Evolutionary conservation across 1,140 invertebrate species (phyloP).

Genomic region (Temnothorax curvispinosus): DNA sequence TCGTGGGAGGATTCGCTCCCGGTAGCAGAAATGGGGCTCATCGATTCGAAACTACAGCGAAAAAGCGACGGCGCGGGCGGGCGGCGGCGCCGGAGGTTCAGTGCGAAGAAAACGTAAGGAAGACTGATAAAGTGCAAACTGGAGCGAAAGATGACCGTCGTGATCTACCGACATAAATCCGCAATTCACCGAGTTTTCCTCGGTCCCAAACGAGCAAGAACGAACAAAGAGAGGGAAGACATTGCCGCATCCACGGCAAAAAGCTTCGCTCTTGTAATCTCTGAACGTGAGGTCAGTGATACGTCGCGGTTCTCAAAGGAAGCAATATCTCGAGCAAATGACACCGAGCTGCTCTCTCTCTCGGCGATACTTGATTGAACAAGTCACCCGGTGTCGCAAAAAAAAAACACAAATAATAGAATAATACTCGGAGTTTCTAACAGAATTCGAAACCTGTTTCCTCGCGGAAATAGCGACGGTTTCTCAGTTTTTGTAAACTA

Average conservation of each 20-base stretch:
- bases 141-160: conserved; percentile 48
- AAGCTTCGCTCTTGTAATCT: conserved; percentile 39
- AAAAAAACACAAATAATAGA: conserved; percentile 6
- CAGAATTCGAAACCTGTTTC: not conserved
- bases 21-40: conserved; percentile 22
- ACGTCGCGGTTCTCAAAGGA: not conserved
- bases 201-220: conserved; percentile 20
- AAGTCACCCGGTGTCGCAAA: not conserved
- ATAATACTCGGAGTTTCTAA: not conserved
- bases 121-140: conserved; percentile 51
- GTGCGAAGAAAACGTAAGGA: not conserved
- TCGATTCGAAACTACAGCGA: conserved; percentile 37
- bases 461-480: not conserved
- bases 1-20: conserved; percentile 28
- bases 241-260: conserved; percentile 2
- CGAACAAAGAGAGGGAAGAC: not conserved
- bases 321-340: conserved; percentile 31
- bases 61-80: conserved; percentile 10
- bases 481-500: conserved; percentile 2
- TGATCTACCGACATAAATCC: conserved; percentile 53
- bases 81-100: not conserved
- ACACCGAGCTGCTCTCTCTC: not conserved
- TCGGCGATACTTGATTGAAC: conserved; percentile 5
- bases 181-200: conserved; percentile 26
- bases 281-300: conserved; percentile 13